phyloP scores from a whole-genome alignment of 2,797 vertebrate genomes.

The Danio kyathit region DNA sequence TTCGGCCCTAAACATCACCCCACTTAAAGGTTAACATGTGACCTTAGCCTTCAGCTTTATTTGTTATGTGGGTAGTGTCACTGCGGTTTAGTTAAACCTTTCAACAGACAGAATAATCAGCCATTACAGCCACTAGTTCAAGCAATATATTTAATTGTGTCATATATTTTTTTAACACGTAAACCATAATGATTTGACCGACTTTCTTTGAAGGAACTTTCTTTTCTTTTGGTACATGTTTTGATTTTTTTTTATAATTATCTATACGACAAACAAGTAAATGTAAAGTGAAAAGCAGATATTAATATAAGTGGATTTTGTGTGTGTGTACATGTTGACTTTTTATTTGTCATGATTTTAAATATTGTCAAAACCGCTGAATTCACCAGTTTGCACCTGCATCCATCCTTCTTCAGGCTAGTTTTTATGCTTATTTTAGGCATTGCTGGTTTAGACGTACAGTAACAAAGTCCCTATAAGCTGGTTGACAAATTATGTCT shows the following conservation, averaged over 20 bases:
- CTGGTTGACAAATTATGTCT: neutral
- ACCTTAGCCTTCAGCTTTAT: slow-evolving; percentile 51
- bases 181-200: no score
- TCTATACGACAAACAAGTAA: neutral
- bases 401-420: neutral
- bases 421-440: slow-evolving; percentile 2
- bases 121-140: no score
- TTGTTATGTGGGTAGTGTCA: slow-evolving; percentile 13
- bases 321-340: no score
- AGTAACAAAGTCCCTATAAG: neutral
- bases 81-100: slow-evolving; percentile 24
- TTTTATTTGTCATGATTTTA: neutral
- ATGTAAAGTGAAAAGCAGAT: no score
- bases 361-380: neutral
- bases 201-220: no score
- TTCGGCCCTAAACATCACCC: slow-evolving; percentile 51
- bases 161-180: no score
- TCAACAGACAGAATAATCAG: no score
- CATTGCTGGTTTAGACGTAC: neutral
- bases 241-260: neutral
- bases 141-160: no score
- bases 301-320: no score
- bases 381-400: neutral
- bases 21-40: slow-evolving; percentile 61
- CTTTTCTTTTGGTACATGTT: no score